Evolutionary conservation across 2,797 vertebrate genomes (phyloP).

Genomic region (Acipenser ruthenus): DNA sequence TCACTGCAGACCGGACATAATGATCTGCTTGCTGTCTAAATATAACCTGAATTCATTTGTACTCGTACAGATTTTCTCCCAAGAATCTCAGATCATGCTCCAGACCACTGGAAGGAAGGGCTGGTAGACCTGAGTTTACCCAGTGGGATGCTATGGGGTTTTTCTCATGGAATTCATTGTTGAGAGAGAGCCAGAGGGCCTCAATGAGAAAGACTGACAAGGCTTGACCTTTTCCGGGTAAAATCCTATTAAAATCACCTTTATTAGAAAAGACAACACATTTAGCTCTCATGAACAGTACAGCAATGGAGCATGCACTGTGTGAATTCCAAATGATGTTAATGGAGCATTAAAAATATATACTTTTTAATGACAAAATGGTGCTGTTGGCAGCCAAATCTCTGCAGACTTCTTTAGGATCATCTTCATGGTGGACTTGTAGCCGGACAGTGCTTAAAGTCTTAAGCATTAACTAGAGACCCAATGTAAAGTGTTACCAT

Average conservation of each 20-base stretch:
- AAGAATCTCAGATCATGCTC: too few species aligned
- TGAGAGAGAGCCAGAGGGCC: too few species aligned
- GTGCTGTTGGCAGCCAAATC: not conserved
- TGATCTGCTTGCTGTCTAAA: too few species aligned
- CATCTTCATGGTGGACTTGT: not conserved
- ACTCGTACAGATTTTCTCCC: too few species aligned
- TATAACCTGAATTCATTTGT: too few species aligned
- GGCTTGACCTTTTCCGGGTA: not conserved
- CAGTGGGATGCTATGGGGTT: too few species aligned
- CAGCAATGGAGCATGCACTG: not conserved
- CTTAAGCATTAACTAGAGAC: not conserved
- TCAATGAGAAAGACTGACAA: too few species aligned
- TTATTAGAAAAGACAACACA: constrained; percentile 1
- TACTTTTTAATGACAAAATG: not conserved
- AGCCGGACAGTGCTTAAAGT: not conserved
- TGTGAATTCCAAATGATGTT: not conserved
- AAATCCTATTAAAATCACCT: constrained; percentile 5
- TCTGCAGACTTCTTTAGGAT: not conserved
- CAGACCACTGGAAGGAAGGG: too few species aligned
- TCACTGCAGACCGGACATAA: too few species aligned
- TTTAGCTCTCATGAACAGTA: not conserved
- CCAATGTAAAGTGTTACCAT: too few species aligned
- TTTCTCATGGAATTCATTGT: too few species aligned
- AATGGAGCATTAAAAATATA: not conserved
- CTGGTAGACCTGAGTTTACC: too few species aligned